Conservation (phyloP, 2,888 invertebrate genomes). For the Melanostoma scalare region DNA sequence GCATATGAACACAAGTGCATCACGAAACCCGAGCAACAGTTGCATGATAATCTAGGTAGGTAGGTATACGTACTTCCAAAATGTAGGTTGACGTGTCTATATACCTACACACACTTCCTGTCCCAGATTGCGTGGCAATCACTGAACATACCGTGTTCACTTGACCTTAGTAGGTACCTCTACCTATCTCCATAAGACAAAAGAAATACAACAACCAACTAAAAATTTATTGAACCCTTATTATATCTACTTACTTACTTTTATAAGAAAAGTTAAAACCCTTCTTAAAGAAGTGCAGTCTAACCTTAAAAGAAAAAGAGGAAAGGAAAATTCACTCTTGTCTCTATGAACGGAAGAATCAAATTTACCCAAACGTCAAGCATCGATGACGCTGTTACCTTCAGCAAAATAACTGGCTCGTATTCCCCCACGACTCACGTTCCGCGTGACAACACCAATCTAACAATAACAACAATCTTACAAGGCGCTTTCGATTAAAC, state of each 20-base stretch:
- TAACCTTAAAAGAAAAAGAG: conserved; percentile 4
- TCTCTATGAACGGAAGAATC: conserved; percentile 30
- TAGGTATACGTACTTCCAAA: not conserved
- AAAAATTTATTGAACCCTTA: conserved; percentile 3
- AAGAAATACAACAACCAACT: conserved; percentile 13
- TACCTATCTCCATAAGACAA: not conserved
- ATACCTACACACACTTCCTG: conserved; percentile 14
- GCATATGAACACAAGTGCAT: too few species aligned
- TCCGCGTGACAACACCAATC: conserved; percentile 57
- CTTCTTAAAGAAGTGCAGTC: conserved; percentile 32
- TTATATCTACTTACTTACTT: not conserved
- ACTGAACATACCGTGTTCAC: conserved; percentile 27
- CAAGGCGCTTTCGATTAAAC: conserved; percentile 13
- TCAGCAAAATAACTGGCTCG: not conserved
- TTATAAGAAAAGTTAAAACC: conserved; percentile 16
- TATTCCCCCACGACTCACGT: conserved; percentile 46
- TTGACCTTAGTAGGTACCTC: conserved; percentile 17
- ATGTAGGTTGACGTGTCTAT: not conserved
- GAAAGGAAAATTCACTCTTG: not conserved
- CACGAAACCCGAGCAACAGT: conserved; percentile 1
- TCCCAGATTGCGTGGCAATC: conserved; percentile 11
- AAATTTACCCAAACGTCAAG: conserved; percentile 41
- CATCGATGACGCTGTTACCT: not conserved
- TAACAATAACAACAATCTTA: conserved; percentile 24
- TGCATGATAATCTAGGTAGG: not conserved